Conservation (phyloP, 2,888 invertebrate species). For the Linyphia triangularis region DNA sequence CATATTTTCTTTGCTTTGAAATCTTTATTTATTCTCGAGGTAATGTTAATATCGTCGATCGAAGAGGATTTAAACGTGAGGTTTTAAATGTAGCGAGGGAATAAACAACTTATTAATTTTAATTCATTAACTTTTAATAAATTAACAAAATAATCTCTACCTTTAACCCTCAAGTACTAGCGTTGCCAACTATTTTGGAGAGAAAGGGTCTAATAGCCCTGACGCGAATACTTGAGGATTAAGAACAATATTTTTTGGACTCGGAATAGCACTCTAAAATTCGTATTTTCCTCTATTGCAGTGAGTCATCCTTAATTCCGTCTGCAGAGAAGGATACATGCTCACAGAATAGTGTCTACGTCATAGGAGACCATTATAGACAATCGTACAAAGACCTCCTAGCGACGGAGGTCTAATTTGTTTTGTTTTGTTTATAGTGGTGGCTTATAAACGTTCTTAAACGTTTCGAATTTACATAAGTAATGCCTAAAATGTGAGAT, state of each 20-base stretch:
- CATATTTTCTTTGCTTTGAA: slow-evolving; percentile 35
- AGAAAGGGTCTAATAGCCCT: neutral
- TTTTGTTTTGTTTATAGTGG: slow-evolving; percentile 33
- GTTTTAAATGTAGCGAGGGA: neutral
- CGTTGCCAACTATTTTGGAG: neutral
- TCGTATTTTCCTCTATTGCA: slow-evolving; percentile 45
- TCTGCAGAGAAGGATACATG: slow-evolving; percentile 43
- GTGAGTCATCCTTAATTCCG: slow-evolving; percentile 58
- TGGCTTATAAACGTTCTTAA: slow-evolving; percentile 10
- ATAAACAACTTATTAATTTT: neutral
- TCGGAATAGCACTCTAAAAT: slow-evolving; percentile 6
- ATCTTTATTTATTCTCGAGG: neutral
- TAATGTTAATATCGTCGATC: neutral
- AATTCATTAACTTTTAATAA: neutral
- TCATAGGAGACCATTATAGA: slow-evolving; percentile 75
- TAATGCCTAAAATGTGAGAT: no score
- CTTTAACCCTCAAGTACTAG: no score
- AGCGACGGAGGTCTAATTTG: slow-evolving; percentile 74
- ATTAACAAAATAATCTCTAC: neutral
- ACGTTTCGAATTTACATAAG: neutral
- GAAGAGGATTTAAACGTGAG: neutral
- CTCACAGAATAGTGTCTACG: slow-evolving; percentile 69
- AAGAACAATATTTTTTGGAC: neutral
- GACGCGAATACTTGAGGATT: neutral
- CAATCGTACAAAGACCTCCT: slow-evolving; percentile 64